Conservation (phyloP, 2,113 vertebrate genomes). For the Ptyas mucosa region DNA sequence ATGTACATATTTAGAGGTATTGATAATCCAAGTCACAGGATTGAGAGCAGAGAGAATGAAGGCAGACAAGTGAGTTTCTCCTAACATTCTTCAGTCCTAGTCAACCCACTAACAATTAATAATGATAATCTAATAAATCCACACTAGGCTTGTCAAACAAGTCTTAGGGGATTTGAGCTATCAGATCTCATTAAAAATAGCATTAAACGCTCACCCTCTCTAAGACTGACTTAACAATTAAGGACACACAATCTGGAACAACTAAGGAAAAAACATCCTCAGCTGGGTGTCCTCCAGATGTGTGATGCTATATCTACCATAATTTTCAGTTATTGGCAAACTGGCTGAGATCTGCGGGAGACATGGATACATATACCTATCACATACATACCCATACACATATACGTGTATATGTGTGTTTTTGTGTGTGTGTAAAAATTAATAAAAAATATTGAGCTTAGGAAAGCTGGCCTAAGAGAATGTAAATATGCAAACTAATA, state of each 20-base stretch:
- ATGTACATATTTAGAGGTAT: not conserved
- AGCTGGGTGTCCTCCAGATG: not conserved
- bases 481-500: not conserved
- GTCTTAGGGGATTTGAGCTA: constrained; percentile 6
- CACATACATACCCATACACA: not conserved
- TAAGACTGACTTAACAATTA: constrained; percentile 1
- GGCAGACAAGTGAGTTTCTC: constrained; percentile 1
- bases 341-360: not conserved
- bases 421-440: not conserved
- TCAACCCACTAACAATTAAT: constrained; percentile 12
- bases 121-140: constrained; percentile 21
- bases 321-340: not conserved
- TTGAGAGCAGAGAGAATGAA: constrained; percentile 9
- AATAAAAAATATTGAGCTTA: not conserved
- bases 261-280: not conserved
- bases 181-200: constrained; percentile 16
- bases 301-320: not conserved
- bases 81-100: not conserved
- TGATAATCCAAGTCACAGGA: not conserved
- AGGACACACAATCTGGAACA: not conserved
- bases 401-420: not conserved
- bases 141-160: constrained; percentile 17
- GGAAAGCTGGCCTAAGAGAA: not conserved
- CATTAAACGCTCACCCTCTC: constrained; percentile 19
- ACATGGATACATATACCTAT: not conserved